Base-by-base conservation (phyloP, 2,888 invertebrate species). In the Cistogaster globosa region DNA sequence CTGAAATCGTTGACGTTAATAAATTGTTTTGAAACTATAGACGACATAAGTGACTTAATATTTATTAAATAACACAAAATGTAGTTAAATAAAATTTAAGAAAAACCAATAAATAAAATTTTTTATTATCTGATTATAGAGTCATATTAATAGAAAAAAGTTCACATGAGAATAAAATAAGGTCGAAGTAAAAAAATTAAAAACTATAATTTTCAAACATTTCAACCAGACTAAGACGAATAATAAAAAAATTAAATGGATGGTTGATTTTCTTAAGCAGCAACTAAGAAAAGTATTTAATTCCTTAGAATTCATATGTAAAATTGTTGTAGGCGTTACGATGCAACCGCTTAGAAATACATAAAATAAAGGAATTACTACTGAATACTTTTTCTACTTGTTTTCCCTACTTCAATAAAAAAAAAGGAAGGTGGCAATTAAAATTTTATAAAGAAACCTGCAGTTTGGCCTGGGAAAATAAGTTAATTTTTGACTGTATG, bases 311-410 rank as follows among this genome's bases (percentile, higher is more conserved):
- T 76, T 53, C 51, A 26, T 79, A 84, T 80, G 79, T 67, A 67
- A 84, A 80, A 62, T 60, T 76, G 51, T 62, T 78, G 76, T 62
- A 80, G 84, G 84, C 80, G 80, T 80, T 67, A 72, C n/a, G 60
- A 32, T 20, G 48, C 36, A 57, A 48, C 26, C 22, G 36, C 16
- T 63, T 53, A 60, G 12, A 63, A 63, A 62, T 51, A 36, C 14
- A 36, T 8, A 32, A 48, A 38, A 26, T 32, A 32, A 32, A 32
- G 32, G 32, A 32, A 32, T 32, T 32, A 32, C 32, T 32, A 32
- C 32, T 32, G 7, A 32, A 3, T 32, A 32, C 32, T 32, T 32
- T 8, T 32, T 6, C 32, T 32, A 8, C 32, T 8, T 32, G 32
- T 32, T 32, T 32, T 32, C n/a, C 32, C 32, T 32, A 32, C 6